Base-by-base conservation (phyloP, 2,888 invertebrate genomes). In the Coleophora flavipennella region DNA sequence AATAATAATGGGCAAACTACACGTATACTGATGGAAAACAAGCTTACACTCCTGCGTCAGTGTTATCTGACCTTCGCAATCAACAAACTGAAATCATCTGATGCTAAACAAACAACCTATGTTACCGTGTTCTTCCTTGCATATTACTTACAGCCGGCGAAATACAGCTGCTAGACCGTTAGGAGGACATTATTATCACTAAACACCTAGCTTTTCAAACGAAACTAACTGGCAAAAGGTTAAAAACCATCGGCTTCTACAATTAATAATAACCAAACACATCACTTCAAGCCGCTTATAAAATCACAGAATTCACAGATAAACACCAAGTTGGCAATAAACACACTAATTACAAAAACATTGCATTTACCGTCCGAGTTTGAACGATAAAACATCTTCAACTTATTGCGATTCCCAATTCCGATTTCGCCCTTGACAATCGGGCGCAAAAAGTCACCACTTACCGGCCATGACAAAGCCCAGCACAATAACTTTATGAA, bases 381-480 rank as follows among this genome's bases (percentile, higher is more conserved):
- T 70, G 84, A 85, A 76, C 85, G 85, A 85, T 85, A 85, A 85
- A 85, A 85, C 85, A 85, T 85, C 85, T 84, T 85, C 83, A 67
- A 81, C 65, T 72, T 79, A 81, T 79, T 83, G 78, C 79, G 83
- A 84, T 78, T 84, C 78, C 79, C 73, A 76, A 83, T 73, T 79
- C 83, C 83, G 70, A 80, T 83, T 81, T 85, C 84, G 83, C 83
- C 84, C 85, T 85, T 85, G 81, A 81, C 71, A 79, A 79, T 69
- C 76, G 79, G 79, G 79, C 78, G 78, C 79, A 75, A 83, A 84
- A 85, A 85, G 83, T 84, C 84, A 80, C 83, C 85, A 90, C 91
- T 91, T 90, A 91, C 91, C 91, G 91, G 91, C 91, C 91, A 91
- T 91, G 90, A 90, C 91, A 90, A 87, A 88, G 77, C 81, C 84